These are phyloP conservation scores for Brachycybe producta DNA, from an alignment of 2,888 invertebrate species.

Conservation along the genomic window DNA sequence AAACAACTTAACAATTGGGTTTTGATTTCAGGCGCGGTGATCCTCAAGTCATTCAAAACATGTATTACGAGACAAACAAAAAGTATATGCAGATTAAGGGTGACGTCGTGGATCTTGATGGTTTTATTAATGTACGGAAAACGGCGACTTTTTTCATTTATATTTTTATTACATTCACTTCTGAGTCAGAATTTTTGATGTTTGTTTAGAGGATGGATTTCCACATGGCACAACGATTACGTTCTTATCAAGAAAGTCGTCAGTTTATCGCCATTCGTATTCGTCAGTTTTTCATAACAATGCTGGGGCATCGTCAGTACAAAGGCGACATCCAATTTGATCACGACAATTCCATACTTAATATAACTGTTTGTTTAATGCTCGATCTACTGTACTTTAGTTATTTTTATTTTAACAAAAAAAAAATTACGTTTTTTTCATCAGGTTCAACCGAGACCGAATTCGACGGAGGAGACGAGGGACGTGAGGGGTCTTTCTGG, in stretches of 20 bases:
- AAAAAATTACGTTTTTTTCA: slow-evolving; percentile 4
- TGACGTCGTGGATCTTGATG: neutral
- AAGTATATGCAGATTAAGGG: too few species aligned
- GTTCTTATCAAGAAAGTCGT: slow-evolving; percentile 27
- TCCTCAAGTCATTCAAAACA: too few species aligned
- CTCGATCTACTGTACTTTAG: neutral
- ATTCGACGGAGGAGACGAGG: slow-evolving; percentile 19
- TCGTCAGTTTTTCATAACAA: slow-evolving; percentile 30
- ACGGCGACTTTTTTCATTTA: too few species aligned
- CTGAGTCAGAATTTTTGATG: neutral
- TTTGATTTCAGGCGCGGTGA: too few species aligned
- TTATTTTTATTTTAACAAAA: neutral
- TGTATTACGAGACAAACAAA: too few species aligned
- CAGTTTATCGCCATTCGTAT: slow-evolving; percentile 28
- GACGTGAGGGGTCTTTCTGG: slow-evolving; percentile 59
- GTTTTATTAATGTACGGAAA: neutral
- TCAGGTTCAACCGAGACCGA: slow-evolving; percentile 16
- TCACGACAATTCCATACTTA: slow-evolving; percentile 30
- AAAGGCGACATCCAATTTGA: slow-evolving; percentile 32
- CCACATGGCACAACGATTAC: slow-evolving; percentile 27
- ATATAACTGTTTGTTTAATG: slow-evolving; percentile 29
- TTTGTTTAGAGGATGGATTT: slow-evolving; percentile 24
- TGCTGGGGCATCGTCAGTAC: slow-evolving; percentile 30
- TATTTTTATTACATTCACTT: too few species aligned
- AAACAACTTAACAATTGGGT: too few species aligned